Evolutionary conservation across 2,113 vertebrate genomes (phyloP), one percentile per base, ranked within the genome.

Genomic region (Sapayoa aenigma): DNA sequence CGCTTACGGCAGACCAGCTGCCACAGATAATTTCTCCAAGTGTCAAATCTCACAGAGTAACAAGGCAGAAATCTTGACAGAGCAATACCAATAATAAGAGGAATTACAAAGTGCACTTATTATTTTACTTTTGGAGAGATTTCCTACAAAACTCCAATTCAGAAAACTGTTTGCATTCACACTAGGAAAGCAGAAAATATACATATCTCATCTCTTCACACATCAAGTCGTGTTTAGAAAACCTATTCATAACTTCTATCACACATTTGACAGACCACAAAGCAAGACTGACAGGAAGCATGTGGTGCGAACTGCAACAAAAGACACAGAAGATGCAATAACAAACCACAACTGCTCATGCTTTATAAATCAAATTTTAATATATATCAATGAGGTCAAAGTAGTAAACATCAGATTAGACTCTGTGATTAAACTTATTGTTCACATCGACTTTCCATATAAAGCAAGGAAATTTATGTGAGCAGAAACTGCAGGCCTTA

Each of bases 201-300:
- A 5, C n/a, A 5, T 39, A 79, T 41, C 78, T 77, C 56, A 23
- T 88, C 65, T 80, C 75, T 90, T 95, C 92, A 88, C 93, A 94
- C 84, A 80, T 93, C 94, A 90, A 94, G 59, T 67, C 85, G 31
- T 94, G 82, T 95, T 96, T 95, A 91, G 93, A 74, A 96, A 91
- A 83, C 87, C 90, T 85, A 77, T 91, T 95, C 93, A 76, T 94
- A 95, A 93, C 78, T 96, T 93, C 63, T 63, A 69, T 73, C 87
- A 82, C 91, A 94, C 87, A 74, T 91, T 59, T 95, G 93, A 95
- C 93, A 96, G 95, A 90, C 85, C 69, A 96, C 87, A 94, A 90
- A 92, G 93, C 73, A 86, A 84, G 67, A 88, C 68, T 81, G 93
- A 96, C 87, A 92, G 88, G 53, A 86, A 96, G 56, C 93, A 92